These are phyloP conservation scores for Leptatherina wallacei DNA, from an alignment of 2,797 vertebrate genomes.

Conservation along the genomic window DNA sequence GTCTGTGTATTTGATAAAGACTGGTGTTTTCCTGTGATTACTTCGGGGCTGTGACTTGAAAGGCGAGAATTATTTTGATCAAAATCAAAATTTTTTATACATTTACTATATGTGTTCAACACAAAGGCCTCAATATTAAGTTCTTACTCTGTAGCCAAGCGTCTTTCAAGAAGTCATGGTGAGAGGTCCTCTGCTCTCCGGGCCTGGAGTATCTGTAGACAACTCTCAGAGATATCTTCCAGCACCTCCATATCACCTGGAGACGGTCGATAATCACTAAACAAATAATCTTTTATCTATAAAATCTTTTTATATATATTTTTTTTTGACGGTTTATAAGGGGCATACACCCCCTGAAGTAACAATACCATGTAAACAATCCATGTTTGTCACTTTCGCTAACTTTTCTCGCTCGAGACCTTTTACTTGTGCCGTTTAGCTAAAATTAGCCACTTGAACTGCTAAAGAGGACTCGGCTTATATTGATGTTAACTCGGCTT, in stretches of 20 bases:
- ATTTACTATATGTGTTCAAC: neutral
- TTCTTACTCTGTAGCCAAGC: conserved; percentile 71
- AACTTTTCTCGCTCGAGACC: too few relatives aligned
- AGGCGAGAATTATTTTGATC: too few relatives aligned
- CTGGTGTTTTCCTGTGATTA: too few relatives aligned
- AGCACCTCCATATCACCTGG: conserved; percentile 84
- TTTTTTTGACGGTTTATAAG: too few relatives aligned
- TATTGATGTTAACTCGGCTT: neutral
- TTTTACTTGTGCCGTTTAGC: neutral
- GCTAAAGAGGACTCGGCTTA: neutral
- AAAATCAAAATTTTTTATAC: too few relatives aligned
- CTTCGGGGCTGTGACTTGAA: too few relatives aligned
- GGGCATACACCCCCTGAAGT: too few relatives aligned
- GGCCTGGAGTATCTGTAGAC: conserved; percentile 66
- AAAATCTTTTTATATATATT: too few relatives aligned
- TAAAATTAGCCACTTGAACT: neutral
- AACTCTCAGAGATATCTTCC: conserved; percentile 79
- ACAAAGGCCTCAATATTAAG: neutral
- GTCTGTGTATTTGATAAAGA: too few relatives aligned
- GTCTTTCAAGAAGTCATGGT: conserved; percentile 76
- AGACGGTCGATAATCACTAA: neutral
- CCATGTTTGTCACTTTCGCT: too few relatives aligned
- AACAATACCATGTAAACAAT: too few relatives aligned
- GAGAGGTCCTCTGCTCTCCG: conserved; percentile 71
- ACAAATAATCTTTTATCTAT: too few relatives aligned